Base-by-base conservation (phyloP, 2,113 vertebrate species). In the Natator depressus region DNA sequence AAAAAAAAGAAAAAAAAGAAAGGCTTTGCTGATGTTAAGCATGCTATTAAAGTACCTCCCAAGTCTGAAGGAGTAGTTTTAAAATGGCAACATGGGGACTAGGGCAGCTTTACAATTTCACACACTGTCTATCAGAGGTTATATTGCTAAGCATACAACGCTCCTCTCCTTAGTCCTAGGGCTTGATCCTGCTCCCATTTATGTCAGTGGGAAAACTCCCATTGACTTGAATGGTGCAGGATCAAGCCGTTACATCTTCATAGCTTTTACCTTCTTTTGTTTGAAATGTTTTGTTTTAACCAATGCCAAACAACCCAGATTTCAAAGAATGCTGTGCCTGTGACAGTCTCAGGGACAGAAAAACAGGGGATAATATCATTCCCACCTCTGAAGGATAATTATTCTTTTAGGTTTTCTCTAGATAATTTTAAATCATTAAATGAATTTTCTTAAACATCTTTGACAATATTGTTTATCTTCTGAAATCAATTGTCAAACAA, bases 271-370 rank as follows among this genome's bases (percentile, higher is more conserved):
- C 94, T 90, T 82, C 53, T 59, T 87, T 86, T 80, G 27, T 94
- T 95, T 54, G 85, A 38, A 85, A 94, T 89, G 76, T 96, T 96
- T 47, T 5, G 12, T 96, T 97, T 97, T 91, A 97, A 95, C 87
- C 97, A 92, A 96, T 91, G 76, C 27, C 93, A 96, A 85, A 91
- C 84, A 86, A 91, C 84, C 82, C 83, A 14, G 72, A 79, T 88
- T 80, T 88, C 57, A 79, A 90, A 92, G 57, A 96, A 92, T 85
- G 51, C n/a, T 89, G 88, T 65, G 65, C 81, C 93, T 93, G 85
- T 93, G 96, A 88, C 10, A 80, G 78, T 42, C 13, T 89, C 55
- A 93, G 92, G 95, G 93, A 84, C 89, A 91, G 84, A 94, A 96
- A 94, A 89, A 84, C 54, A 96, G 96, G 94, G 78, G 50, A 88